These are phyloP conservation scores for Tetramorium simillimum DNA, from an alignment of 1,140 invertebrate species.

Conservation along the genomic window DNA sequence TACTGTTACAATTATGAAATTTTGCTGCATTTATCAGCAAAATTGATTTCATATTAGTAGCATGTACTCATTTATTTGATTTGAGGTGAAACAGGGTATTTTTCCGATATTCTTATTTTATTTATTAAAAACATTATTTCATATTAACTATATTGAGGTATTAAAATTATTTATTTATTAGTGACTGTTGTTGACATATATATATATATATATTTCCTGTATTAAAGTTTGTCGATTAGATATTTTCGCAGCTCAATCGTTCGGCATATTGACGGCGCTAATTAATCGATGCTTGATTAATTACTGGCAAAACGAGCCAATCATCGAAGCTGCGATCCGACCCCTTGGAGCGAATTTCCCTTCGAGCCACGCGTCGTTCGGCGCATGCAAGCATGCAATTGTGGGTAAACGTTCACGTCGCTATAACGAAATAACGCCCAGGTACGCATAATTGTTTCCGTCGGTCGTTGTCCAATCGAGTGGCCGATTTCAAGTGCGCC, in stretches of 20 bases:
- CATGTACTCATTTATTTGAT: background rate
- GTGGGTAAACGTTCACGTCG: constrained; percentile 72
- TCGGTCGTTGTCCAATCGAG: constrained; percentile 72
- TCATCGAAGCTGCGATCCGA: constrained; percentile 22
- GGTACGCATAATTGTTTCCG: constrained; percentile 72
- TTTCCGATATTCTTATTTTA: background rate
- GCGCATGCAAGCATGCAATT: constrained; percentile 48
- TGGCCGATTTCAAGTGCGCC: background rate
- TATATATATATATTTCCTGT: background rate
- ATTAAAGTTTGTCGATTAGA: constrained; percentile 7
- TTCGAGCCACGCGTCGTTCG: constrained; percentile 66
- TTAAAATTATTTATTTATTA: background rate
- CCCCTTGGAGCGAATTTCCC: constrained; percentile 62
- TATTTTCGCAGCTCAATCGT: constrained; percentile 50
- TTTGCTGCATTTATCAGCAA: background rate
- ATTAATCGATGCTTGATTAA: constrained; percentile 65
- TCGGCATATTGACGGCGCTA: constrained; percentile 36
- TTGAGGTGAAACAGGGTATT: background rate
- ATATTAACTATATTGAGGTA: background rate
- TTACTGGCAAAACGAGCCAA: constrained; percentile 63
- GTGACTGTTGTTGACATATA: background rate
- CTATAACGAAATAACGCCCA: constrained; percentile 67
- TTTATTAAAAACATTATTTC: background rate
- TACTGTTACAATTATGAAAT: background rate
- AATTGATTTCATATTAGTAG: background rate